Conservation (phyloP, 2,113 vertebrate species). For the Apeltes quadracus region DNA sequence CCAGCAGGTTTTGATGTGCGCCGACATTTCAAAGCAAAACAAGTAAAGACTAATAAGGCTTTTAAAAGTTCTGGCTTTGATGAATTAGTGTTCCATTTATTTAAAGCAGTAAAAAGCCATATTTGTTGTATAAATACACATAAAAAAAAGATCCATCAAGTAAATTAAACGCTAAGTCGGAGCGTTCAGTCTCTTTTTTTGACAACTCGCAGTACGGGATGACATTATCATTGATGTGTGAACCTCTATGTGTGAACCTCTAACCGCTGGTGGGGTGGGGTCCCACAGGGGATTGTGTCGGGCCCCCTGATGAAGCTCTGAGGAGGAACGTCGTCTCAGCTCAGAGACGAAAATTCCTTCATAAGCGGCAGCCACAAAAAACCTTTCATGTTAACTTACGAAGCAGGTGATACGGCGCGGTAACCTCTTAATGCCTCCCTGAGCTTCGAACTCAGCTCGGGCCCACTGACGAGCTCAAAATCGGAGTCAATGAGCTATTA, state of each 20-base stretch:
- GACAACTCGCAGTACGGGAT: constrained; percentile 7
- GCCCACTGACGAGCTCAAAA: background rate
- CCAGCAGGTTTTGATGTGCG: constrained; percentile 54
- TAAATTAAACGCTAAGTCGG: constrained; percentile 30
- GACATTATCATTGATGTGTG: background rate
- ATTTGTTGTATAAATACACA: constrained; percentile 18
- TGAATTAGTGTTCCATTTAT: constrained; percentile 49
- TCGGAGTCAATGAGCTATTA: constrained; percentile 18
- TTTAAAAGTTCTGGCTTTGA: constrained; percentile 53
- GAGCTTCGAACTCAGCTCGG: constrained; percentile 13
- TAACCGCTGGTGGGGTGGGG: background rate
- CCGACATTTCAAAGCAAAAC: constrained; percentile 56
- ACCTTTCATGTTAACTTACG: no score
- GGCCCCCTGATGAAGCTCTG: background rate
- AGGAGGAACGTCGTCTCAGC: background rate
- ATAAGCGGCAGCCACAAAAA: no score
- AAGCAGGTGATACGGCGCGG: no score
- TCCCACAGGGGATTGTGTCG: constrained; percentile 7
- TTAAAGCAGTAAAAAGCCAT: constrained; percentile 40
- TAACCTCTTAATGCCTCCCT: constrained; percentile 3
- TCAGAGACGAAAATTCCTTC: no score
- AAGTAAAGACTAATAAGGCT: constrained; percentile 54
- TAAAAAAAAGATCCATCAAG: constrained; percentile 9
- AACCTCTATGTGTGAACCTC: background rate
- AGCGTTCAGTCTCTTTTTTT: background rate